Evolutionary conservation across 2,113 vertebrate genomes (phyloP), one percentile per base, ranked within the genome.

Genomic region (Peromyscus maniculatus): DNA sequence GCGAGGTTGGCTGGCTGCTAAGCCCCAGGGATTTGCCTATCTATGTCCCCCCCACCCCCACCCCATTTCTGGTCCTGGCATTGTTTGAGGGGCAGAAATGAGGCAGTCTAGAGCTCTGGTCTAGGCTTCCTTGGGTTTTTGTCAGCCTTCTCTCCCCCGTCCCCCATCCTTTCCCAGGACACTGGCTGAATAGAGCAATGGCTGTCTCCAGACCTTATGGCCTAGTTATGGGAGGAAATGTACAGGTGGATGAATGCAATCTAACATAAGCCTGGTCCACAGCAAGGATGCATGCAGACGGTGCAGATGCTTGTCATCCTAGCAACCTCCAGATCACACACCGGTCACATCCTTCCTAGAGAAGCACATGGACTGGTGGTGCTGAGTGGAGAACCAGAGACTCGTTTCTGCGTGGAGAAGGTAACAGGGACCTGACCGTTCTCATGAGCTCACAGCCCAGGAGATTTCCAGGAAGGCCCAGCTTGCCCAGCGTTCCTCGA

Each of bases 301-400:
- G 72, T 0, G 28, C 7, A 24, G 22, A 90, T 33, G 5, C 4
- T 1, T 62, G 93, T 43, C 3, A 0, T 1, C 7, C 52, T 24
- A 12, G 4, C n/a, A 6, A 6, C 16, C 1, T 64, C 49, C 12
- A 57, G 74, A 64, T 2, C 26, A 55, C 11, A 24, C 0, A 72
- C 16, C n/a, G 1, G 67, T 15, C 66, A 11, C n/a, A 6, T 17
- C 17, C 13, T 91, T 66, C 55, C 55, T 5, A 64, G 1, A 43
- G 57, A 66, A 93, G 74, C 31, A 4, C 12, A 33, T 69, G 1
- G 33, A 72, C 1, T 11, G 52, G 26, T 11, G n/a, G 26, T 13
- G 1, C 0, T 0, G 36, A 36, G 71, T 69, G 10, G 28, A 80
- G 78, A 94, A 59, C 0, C 1, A 64, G 66, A 57, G 24, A 7